Base-by-base conservation (phyloP, 2,888 invertebrate genomes). In the Petrophora chlorosata region DNA sequence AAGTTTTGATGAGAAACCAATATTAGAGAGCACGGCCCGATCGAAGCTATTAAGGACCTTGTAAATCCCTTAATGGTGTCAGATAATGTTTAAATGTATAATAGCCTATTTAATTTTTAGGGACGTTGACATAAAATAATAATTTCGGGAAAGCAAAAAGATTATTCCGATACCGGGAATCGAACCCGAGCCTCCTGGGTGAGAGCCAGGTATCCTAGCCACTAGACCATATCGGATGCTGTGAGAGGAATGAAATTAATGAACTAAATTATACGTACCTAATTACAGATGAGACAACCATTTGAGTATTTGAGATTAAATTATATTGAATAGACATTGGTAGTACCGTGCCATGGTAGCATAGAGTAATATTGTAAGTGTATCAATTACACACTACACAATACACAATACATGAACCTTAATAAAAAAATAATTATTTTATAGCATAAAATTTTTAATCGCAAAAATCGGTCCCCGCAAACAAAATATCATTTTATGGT, bases 141-240 rank as follows among this genome's bases (percentile, higher is more conserved):
- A n/a, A n/a, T n/a, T n/a, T n/a, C n/a, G n/a, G n/a, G n/a, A n/a
- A n/a, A n/a, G n/a, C n/a, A n/a, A n/a, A n/a, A n/a, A n/a, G n/a
- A n/a, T 5, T 26, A 10, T 91, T 92, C 91, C 90, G 86, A 85
- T 91, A 91, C 90, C 90, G 90, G 90, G 90, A 91, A 90, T 91
- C 89, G 91, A 91, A 91, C 91, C 91, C 91, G 91, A 87, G 90
- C 90, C 90, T 90, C 92, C 92, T 92, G 92, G 92, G 92, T 92
- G 92, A 92, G 91, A 92, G 92, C 92, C 92, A 92, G 92, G 92
- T 92, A 92, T 92, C 92, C 92, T 92, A 92, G 92, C 92, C 92
- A 92, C 92, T 92, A 92, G 92, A 92, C 91, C 91, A 91, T 92
- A 91, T 73, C 75, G 73, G 73, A 73, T 69, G n/a, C n/a, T n/a